Evolutionary conservation across 2,888 invertebrate species (phyloP), one percentile per base, ranked within the genome.

Genomic region (Timema cristinae): DNA sequence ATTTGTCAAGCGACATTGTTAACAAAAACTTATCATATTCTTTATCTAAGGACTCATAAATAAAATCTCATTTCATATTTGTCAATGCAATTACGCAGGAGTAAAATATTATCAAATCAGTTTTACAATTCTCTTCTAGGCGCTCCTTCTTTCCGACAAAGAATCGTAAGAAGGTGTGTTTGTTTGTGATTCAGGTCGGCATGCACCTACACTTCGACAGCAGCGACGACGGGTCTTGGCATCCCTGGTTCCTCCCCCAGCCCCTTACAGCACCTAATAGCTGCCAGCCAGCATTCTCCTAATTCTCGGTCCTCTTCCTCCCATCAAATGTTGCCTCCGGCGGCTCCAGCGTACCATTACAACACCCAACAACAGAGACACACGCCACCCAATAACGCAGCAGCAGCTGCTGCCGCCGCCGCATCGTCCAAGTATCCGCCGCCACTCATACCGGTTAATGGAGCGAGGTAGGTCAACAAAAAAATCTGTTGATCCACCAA

Each of bases 361-460:
- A 56, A 70, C 9, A 68, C 70, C 16, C 7, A 68, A 49, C 75
- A 74, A 47, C 75, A 75, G 49, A 69, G 71, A 16, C 75, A 75
- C 11, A 68, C 71, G 11, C 74, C 72, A 51, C 73, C 68, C 7
- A 69, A 63, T 71, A 69, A 66, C 71, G 49, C 50, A 52, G 16
- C 15, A 67, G 51, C 72, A 71, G 51, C 47, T 66, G 49, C 50
- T 66, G 70, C 68, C 63, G 67, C 16, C 69, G 50, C 52, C 63
- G 50, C 16, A 68, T 52, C 69, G 59, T 66, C 50, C 69, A 72
- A 74, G 56, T 72, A 70, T 66, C 81, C 81, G 77, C 87, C 87
- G 61, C 86, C 86, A 47, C 81, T 87, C 71, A 84, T 86, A 77
- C 85, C 86, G 71, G 85, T 85, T 50, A 83, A 83, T 75, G 82